Evolutionary conservation across 1,140 invertebrate species (phyloP), one percentile per base, ranked within the genome.

Genomic region (Macrosteles quadrilineatus): DNA sequence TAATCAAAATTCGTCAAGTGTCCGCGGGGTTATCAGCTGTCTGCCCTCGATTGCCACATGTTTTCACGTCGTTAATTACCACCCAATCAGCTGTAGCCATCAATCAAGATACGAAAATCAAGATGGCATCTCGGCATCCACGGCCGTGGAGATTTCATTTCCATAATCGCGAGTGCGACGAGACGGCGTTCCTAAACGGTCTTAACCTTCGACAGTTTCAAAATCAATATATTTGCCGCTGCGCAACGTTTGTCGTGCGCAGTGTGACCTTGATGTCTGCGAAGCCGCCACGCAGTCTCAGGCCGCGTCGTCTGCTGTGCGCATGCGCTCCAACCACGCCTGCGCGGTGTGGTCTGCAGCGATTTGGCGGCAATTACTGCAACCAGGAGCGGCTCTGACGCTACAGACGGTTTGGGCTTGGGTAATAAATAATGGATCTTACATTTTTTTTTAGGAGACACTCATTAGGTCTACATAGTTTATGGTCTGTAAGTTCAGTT

Each of bases 191-290:
- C 47, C 47, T 50, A 50, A 50, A 50, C 47, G 47, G 21, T 50
- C 21, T 50, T 50, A 50, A 50, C 47, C 47, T 50, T 50, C 47
- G 47, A 50, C 47, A 50, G n/a, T 50, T 36, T 50, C 47, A 50
- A 50, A 50, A 50, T 50, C 47, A 19, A 50, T 50, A 50, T 21
- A 50, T 50, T 50, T 50, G 47, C 47, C 47, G 47, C n/a, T 4
- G 47, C 47, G 47, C 47, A 50, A 50, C 6, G 47, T n/a, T 3
- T 4, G 47, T 50, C 47, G 47, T 50, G 47, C 14, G 47, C 14
- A 4, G 21, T 21, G 6, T 19, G 47, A 50, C 47, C 47, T 50
- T 50, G 47, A 50, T 50, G 14, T n/a, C 21, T n/a, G 47, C 47
- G 47, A 19, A 21, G 14, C 47, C 47, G 47, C 47, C 47, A 50